Evolutionary conservation across 2,888 invertebrate genomes (phyloP).

Genomic region (Entomobrya multifasciata): DNA sequence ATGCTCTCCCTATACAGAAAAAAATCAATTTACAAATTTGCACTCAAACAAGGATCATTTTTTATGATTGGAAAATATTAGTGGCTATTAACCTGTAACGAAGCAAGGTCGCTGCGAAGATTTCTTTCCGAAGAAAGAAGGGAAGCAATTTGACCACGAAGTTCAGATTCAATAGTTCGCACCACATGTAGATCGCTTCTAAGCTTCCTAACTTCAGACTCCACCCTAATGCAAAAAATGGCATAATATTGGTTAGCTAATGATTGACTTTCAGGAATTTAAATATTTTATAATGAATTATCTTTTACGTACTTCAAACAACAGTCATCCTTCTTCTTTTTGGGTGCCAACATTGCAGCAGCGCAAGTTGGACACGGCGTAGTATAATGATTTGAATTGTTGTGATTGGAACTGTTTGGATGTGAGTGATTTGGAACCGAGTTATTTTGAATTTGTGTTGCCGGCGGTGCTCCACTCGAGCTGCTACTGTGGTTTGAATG

Average conservation of each 20-base stretch:
- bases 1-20: constrained; percentile 76
- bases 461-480: constrained; percentile 65
- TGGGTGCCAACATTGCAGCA: constrained; percentile 73
- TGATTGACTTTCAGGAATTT: not conserved
- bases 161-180: constrained; percentile 78
- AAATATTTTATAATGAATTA: too few species aligned
- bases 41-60: not conserved
- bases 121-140: constrained; percentile 79
- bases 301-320: constrained; percentile 76
- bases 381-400: constrained; percentile 73
- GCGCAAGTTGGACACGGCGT: constrained; percentile 76
- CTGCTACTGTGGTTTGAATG: constrained; percentile 74
- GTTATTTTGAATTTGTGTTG: constrained; percentile 69
- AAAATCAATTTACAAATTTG: not conserved
- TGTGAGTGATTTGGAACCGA: constrained; percentile 70
- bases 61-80: too few species aligned
- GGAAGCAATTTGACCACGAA: constrained; percentile 79
- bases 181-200: constrained; percentile 79
- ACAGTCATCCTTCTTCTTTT: constrained; percentile 79
- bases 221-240: constrained; percentile 13
- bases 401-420: constrained; percentile 75
- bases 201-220: constrained; percentile 78
- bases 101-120: constrained; percentile 79
- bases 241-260: not conserved
- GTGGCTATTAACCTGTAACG: constrained; percentile 75